Evolutionary conservation across 1,140 invertebrate species (phyloP), one percentile per base, ranked within the genome.

Genomic region (Drosophila mayri): DNA sequence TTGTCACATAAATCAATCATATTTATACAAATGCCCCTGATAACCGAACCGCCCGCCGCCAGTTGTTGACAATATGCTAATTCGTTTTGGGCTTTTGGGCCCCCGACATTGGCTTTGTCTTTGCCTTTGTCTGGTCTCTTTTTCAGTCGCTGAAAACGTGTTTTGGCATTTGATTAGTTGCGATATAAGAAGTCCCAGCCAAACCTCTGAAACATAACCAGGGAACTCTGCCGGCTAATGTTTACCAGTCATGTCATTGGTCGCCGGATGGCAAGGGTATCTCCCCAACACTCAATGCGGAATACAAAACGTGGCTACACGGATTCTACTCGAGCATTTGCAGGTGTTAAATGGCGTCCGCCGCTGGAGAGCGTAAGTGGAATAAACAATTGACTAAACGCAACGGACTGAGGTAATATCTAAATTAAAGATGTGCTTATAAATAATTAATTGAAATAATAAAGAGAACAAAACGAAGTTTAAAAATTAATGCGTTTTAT

Each of bases 1-100:
- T 85, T 88, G 88, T 91, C 88, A 80, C 86, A 91, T 91, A 91
- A 91, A 91, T 91, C 88, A 88, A 76, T 91, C 88, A 91, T 91
- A 91, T 91, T 91, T 91, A 91, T 91, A 81, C 68, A 88, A 88
- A 88, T 77, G 81, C 63, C 84, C 81, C 78, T 91, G 88, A 85
- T 91, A 91, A 67, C 71, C 85, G 40, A 80, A 35, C 54, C 73
- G 66, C 70, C 58, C 59, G 52, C 40, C 50, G 47, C 62, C 61
- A 80, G 62, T 64, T 61, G 59, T 75, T 62, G 54, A 63, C 64
- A 87, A 76, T 82, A 86, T 87, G 83, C 55, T 82, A 82, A 86
- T 86, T 76, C 57, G 64, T 40, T 38, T 62, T 62, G 66, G 46
- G 35, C 30, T 20, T 54, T 55, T 22, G 52, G 52, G 20, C 35